A percentile compares a stretch with the other conserved stretches of the same genome.
These are phyloP conservation scores for Synergus japonicus DNA, from an alignment of 2,888 invertebrate species.

Conservation along the genomic window DNA sequence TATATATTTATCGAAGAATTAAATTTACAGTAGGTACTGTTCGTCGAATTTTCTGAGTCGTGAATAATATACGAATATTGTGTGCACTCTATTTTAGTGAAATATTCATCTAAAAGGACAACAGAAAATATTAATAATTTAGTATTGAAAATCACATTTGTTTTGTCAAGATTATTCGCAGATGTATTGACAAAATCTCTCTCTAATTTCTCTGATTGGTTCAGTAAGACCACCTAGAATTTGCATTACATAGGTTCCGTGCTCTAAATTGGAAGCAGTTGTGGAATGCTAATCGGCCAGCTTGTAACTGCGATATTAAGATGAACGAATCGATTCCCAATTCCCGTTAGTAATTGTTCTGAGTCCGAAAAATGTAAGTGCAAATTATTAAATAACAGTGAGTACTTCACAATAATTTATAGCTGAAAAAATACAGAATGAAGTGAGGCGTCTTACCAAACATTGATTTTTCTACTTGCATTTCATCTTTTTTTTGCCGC, in stretches of 20 bases:
- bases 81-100: too few relatives aligned
- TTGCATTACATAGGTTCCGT: constrained; percentile 8
- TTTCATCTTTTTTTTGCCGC: too few relatives aligned
- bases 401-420: neutral
- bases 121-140: too few relatives aligned
- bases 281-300: constrained; percentile 15
- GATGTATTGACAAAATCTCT: neutral
- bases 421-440: neutral
- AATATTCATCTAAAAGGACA: too few relatives aligned
- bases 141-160: neutral
- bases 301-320: constrained; percentile 34
- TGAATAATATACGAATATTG: too few relatives aligned
- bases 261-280: constrained; percentile 15
- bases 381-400: neutral
- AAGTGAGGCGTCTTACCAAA: neutral
- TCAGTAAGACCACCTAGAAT: neutral
- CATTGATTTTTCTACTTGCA: neutral
- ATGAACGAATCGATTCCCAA: constrained; percentile 16
- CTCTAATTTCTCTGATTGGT: neutral
- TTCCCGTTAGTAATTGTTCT: neutral
- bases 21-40: too few relatives aligned
- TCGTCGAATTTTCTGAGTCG: too few relatives aligned
- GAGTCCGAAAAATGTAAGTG: neutral
- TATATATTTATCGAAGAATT: too few relatives aligned
- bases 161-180: neutral